Evolutionary conservation across 2,113 vertebrate genomes (phyloP).

Genomic region (Nesoenas mayeri): DNA sequence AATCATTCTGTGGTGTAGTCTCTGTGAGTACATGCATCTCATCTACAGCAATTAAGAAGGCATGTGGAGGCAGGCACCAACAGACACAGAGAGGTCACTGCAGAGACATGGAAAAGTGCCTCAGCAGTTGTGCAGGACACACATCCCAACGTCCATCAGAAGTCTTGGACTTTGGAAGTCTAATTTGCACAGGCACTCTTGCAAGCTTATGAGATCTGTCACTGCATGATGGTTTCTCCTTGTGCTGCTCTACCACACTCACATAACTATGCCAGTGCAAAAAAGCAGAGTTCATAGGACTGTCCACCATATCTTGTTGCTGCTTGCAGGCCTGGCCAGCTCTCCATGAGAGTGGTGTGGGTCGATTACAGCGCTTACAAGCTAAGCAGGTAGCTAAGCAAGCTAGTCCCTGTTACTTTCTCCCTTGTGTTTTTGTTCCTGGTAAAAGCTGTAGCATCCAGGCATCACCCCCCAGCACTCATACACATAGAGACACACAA

Average conservation of each 20-base stretch:
- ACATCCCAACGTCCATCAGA: neutral
- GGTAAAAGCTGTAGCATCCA: neutral
- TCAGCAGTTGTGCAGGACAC: neutral
- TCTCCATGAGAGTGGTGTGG: accelerated
- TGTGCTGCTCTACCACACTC: accelerated
- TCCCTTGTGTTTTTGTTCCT: accelerated
- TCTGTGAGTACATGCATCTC: accelerated
- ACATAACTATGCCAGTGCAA: accelerated
- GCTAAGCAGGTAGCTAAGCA: neutral
- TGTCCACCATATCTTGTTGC: accelerated
- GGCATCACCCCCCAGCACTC: accelerated
- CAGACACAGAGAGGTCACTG: neutral
- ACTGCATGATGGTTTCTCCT: neutral
- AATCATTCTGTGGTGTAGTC: neutral
- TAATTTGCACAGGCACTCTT: neutral
- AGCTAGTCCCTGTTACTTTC: neutral
- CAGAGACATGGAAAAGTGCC: accelerated
- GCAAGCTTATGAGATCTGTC: accelerated
- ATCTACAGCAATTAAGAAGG: neutral
- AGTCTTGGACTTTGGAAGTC: accelerated
- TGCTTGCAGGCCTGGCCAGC: neutral
- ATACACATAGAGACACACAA: accelerated
- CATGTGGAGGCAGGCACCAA: neutral
- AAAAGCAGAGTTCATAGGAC: neutral
- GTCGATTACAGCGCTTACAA: accelerated